Percentiles rank a stretch among this genome's conserved stretches.
These are phyloP conservation scores for Melinopterus prodromus DNA, from an alignment of 2,888 invertebrate genomes.

Conservation along the genomic window DNA sequence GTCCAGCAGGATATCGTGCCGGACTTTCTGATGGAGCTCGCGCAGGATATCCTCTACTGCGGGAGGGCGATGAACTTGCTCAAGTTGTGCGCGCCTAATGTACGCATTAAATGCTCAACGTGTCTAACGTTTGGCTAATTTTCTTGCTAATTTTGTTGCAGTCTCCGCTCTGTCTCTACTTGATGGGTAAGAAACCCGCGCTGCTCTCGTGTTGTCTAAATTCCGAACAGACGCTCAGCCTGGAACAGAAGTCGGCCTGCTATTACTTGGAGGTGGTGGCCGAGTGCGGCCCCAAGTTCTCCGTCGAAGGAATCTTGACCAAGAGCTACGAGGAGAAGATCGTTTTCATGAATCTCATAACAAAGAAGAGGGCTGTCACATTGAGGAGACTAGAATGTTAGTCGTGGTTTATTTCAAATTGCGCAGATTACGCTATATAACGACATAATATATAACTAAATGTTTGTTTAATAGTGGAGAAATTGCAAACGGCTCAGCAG, in stretches of 20 bases:
- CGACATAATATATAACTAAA: slow-evolving; percentile 12
- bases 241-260: slow-evolving; percentile 51
- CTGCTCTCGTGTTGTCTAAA: slow-evolving; percentile 57
- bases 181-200: slow-evolving; percentile 53
- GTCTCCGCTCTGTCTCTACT: slow-evolving; percentile 54
- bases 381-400: slow-evolving; percentile 56
- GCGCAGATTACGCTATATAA: slow-evolving; percentile 1
- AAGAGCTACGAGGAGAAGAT: slow-evolving; percentile 48
- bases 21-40: slow-evolving; percentile 71
- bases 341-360: slow-evolving; percentile 51
- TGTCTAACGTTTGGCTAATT: neutral
- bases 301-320: slow-evolving; percentile 48
- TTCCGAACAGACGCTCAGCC: slow-evolving; percentile 49
- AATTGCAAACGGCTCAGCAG: slow-evolving; percentile 49
- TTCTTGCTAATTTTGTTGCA: slow-evolving; percentile 45
- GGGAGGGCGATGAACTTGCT: slow-evolving; percentile 78
- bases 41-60: slow-evolving; percentile 73
- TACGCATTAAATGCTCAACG: slow-evolving; percentile 57
- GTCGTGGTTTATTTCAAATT: slow-evolving; percentile 32
- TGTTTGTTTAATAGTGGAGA: slow-evolving; percentile 52
- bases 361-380: slow-evolving; percentile 53
- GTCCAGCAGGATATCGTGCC: slow-evolving; percentile 67
- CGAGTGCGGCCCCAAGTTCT: slow-evolving; percentile 53
- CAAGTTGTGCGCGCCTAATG: slow-evolving; percentile 74
- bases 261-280: slow-evolving; percentile 55